Evolutionary conservation across 2,113 vertebrate genomes (phyloP), one percentile per base, ranked within the genome.

Genomic region (Amazona vittata): DNA sequence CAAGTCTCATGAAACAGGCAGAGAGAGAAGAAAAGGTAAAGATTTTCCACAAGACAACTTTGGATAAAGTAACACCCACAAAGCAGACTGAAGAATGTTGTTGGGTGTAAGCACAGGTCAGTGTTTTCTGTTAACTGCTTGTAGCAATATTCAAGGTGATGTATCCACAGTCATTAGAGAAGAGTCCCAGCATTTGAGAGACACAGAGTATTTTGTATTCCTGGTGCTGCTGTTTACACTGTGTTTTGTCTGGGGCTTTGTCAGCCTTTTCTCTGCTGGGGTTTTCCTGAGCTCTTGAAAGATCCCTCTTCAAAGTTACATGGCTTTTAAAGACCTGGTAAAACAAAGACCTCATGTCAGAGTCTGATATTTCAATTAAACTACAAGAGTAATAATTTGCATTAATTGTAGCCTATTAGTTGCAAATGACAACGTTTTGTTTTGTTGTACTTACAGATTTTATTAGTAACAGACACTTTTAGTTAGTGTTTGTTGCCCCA

Each of bases 401-500:
- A 91, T 90, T 97, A 97, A 97, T 97, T 94, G 89, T 37, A 43
- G 81, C 80, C 89, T 77, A 88, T 92, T 78, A 92, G 88, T 96
- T 97, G 57, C 95, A 39, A 67, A 94, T 82, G 95, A 95, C 93
- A 77, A 60, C 94, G 85, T 96, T 97, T 97, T 96, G 92, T 97
- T 98, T 94, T 93, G 89, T 73, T 93, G 93, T 91, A 90, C 81
- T 97, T 97, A 92, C 93, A n/a, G 44, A 91, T 97, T 98, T 98
- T 98, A 97, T 97, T 97, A 96, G 97, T 86, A 96, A 96, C 91
- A 95, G 95, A 93, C 76, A 62, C 78, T 96, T 96, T 97, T 96
- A 96, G 93, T 98, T 97, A 97, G 96, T 93, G 92, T 97, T 96
- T 96, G 97, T 96, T 97, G 96, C 97, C 98, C 98, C 90, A 93